Evolutionary conservation across 2,113 vertebrate genomes (phyloP).

Genomic region (Microtus pennsylvanicus): DNA sequence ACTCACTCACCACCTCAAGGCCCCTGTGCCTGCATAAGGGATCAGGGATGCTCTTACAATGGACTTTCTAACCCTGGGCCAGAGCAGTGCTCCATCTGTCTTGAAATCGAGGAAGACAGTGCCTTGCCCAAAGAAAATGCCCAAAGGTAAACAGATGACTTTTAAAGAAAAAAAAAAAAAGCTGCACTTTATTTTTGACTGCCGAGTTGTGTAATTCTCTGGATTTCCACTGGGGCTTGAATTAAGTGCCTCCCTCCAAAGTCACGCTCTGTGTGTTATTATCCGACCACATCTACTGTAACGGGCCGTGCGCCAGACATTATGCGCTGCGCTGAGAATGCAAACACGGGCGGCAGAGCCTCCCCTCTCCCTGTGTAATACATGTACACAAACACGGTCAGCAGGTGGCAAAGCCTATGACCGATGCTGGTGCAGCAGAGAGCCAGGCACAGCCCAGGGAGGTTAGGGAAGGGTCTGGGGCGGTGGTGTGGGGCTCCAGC

Average conservation of each 20-base stretch:
- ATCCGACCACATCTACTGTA: neutral
- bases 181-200: neutral
- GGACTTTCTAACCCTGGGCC: neutral
- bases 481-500: neutral
- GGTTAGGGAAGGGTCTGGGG: neutral
- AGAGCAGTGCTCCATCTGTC: neutral
- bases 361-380: neutral
- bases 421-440: neutral
- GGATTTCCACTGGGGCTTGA: neutral
- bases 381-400: neutral
- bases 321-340: neutral
- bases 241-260: neutral
- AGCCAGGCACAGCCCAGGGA: neutral
- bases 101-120: neutral
- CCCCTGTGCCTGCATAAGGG: neutral
- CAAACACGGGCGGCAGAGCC: accelerated
- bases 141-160: neutral
- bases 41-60: neutral
- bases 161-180: neutral
- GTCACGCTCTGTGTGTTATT: neutral
- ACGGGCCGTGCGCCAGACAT: neutral
- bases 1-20: neutral
- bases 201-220: neutral
- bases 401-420: neutral
- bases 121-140: neutral